Evolutionary conservation across 92 coral and sea anemone genomes (phyloP).

Genomic region (Siderastrea siderea): DNA sequence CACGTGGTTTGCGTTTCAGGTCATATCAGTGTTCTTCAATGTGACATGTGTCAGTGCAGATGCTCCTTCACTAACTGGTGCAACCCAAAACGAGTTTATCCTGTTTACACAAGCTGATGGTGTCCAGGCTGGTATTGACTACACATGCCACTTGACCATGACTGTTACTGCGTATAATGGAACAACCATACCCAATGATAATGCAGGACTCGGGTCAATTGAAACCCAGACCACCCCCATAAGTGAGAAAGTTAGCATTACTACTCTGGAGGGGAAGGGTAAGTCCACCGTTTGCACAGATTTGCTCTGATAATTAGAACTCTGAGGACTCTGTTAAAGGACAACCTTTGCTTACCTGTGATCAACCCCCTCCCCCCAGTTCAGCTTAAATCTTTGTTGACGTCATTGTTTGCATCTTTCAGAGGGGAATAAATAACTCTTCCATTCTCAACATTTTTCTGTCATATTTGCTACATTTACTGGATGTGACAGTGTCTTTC

Average conservation of each 20-base stretch:
- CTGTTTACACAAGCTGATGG: conserved; percentile 83
- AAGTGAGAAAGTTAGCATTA: conserved; percentile 85
- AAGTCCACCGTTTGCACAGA: neutral
- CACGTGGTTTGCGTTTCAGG: neutral
- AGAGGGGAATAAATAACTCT: too few relatives aligned
- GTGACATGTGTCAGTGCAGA: conserved; percentile 90
- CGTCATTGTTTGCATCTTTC: too few relatives aligned
- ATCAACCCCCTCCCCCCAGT: too few relatives aligned
- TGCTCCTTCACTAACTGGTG: conserved; percentile 74
- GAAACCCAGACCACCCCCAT: conserved; percentile 84
- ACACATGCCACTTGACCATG: conserved; percentile 87
- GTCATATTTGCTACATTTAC: too few relatives aligned
- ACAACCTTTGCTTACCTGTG: too few relatives aligned
- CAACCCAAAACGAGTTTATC: conserved; percentile 61
- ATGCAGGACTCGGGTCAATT: conserved; percentile 51
- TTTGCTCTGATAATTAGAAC: too few relatives aligned
- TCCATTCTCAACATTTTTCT: too few relatives aligned
- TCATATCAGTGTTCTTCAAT: conserved; percentile 68
- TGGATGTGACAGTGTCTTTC: too few relatives aligned
- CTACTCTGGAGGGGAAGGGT: conserved; percentile 97
- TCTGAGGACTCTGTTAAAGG: too few relatives aligned
- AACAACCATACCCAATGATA: conserved; percentile 47
- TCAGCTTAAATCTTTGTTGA: too few relatives aligned
- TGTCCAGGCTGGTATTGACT: conserved; percentile 95
- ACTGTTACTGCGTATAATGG: conserved; percentile 85